Base-by-base conservation (phyloP, 1,140 invertebrate species). In the Triops longicaudatus region DNA sequence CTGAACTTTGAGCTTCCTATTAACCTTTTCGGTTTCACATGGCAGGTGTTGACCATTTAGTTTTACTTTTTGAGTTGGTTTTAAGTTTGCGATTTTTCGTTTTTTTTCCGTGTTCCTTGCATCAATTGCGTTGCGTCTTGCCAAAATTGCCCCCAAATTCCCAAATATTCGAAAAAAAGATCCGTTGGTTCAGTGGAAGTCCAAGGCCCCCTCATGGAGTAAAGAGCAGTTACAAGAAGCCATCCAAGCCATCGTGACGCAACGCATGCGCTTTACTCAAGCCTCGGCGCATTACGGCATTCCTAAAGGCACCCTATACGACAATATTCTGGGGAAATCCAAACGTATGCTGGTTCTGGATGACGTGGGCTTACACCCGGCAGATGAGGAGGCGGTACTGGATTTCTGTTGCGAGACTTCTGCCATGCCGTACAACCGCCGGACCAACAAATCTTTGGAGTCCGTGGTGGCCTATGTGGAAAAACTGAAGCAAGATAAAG, bases 291-390 rank as follows among this genome's bases (percentile, higher is more conserved):
- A 88, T 78, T 92, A 88, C 83, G 88, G 89, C 76, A 91, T 92
- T 82, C 91, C 91, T 0, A 92, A 92, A 83, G 90, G 90, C 26
- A 92, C 91, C 2, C 86, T 92, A 17, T 92, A 92, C 85, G 90
- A 92, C 85, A 92, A 91, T 83, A 91, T 92, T 81, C 84, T 92
- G 75, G 91, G 91, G 14, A 92, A 92, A 84, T 90, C 90, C 11
- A 91, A 91, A 84, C 84, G 91, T 71, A 92, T 92, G 90, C 88
- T 89, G 79, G 89, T 91, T 0, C 83, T 92, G 76, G 90, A 91
- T 79, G 90, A 91, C 80, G 88, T 89, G 0, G 89, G 86, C 4
- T 82, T 92, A 26, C 85, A 86, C n/a, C 50, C 84, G 14, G 82
- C 81, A 78, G 90, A 92, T 82, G 91, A 92, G 81, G 85, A 85